These are phyloP conservation scores for Cirrhinus mrigala DNA, from an alignment of 2,797 vertebrate genomes.

Conservation along the genomic window DNA sequence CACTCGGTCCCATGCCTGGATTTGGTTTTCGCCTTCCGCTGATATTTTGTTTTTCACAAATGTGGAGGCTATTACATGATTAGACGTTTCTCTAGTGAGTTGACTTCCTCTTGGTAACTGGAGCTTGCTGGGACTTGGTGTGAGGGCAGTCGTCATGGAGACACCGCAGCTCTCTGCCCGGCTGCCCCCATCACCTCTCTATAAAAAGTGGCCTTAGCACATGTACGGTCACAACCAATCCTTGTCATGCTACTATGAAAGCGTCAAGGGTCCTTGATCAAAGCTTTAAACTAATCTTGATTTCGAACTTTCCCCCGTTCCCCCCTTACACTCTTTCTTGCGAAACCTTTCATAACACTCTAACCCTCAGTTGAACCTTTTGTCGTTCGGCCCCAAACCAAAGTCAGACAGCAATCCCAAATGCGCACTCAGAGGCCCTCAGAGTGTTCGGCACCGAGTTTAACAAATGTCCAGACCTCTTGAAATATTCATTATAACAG, in stretches of 20 bases:
- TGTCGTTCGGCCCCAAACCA: conserved; percentile 37
- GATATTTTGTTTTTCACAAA: conserved; percentile 51
- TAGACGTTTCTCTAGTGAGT: conserved; percentile 50
- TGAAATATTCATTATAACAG: conserved; percentile 80
- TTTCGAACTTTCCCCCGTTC: conserved; percentile 61
- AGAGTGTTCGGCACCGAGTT: conserved; percentile 58
- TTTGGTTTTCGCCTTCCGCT: conserved; percentile 51
- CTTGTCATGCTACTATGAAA: conserved; percentile 82
- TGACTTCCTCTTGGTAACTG: conserved; percentile 60
- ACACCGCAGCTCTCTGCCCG: conserved; percentile 46
- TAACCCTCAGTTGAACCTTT: conserved; percentile 86
- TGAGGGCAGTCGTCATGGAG: conserved; percentile 60
- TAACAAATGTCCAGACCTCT: conserved; percentile 72
- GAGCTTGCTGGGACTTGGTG: conserved; percentile 49
- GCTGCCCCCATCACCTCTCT: conserved; percentile 56
- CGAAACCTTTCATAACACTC: conserved; percentile 71
- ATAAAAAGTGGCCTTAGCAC: conserved; percentile 64
- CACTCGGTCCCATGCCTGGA: neutral
- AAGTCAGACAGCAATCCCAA: conserved; percentile 25
- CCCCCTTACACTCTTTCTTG: conserved; percentile 66
- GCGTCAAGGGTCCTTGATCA: conserved; percentile 83
- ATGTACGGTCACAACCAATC: conserved; percentile 86
- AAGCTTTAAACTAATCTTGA: conserved; percentile 80
- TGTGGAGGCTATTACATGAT: conserved; percentile 63
- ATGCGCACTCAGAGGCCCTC: conserved; percentile 53